A percentile compares a stretch with the other conserved stretches of the same genome.
phyloP scores from a whole-genome alignment of 2,888 invertebrate genomes.

The Netelia inedita region DNA sequence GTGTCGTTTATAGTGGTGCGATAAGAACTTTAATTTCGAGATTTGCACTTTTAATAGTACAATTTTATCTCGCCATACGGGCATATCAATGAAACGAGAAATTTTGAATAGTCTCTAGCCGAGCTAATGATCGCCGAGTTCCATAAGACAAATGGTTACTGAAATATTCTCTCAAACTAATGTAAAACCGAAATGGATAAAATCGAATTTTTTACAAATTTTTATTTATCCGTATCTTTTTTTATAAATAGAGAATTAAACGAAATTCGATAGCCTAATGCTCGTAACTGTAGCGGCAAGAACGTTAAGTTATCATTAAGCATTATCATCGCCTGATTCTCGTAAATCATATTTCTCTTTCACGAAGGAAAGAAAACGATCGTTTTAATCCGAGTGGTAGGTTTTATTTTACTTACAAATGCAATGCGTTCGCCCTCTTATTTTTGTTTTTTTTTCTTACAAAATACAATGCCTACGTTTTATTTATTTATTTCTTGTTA shows the following conservation, averaged over 20 bases:
- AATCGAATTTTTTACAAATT: no score
- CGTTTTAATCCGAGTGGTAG: conserved; percentile 23
- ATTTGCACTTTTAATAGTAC: conserved; percentile 64
- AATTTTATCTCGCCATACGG: conserved; percentile 60
- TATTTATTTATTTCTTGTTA: conserved; percentile 34
- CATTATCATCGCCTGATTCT: neutral
- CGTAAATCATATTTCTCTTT: neutral
- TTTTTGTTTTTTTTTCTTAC: conserved; percentile 67
- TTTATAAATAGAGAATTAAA: no score
- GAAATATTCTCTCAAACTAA: no score
- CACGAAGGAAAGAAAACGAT: neutral
- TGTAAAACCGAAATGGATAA: no score
- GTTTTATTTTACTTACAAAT: conserved; percentile 71
- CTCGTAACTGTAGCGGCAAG: neutral
- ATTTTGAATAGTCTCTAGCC: neutral
- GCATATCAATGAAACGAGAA: conserved; percentile 18
- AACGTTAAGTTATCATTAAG: neutral
- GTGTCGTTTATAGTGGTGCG: conserved; percentile 73
- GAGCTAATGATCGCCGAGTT: no score
- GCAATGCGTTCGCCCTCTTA: conserved; percentile 60
- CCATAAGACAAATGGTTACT: no score
- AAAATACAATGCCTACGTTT: conserved; percentile 75
- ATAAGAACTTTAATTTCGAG: neutral
- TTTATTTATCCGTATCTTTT: no score
- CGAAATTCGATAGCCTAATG: no score